Evolutionary conservation across 1,140 invertebrate genomes (phyloP), one percentile per base, ranked within the genome.

Genomic region (Conus ventricosus): DNA sequence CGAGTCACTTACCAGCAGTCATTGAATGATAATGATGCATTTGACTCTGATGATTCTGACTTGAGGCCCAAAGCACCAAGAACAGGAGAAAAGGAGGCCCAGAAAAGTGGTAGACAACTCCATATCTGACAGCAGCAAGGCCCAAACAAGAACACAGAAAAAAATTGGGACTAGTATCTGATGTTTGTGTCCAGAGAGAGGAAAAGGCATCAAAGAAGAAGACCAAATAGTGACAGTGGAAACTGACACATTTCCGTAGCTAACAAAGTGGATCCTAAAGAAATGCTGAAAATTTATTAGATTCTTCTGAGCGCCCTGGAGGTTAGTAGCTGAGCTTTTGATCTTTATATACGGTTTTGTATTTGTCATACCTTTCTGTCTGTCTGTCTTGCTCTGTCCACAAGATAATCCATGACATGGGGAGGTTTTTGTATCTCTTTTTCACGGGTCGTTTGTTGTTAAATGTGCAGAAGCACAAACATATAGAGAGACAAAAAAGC

Each of bases 1-100:
- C 85, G 5, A 54, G 71, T 78, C 23, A 87, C 71, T 27, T 87
- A 53, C 85, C 67, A 13, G 85, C 63, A 6, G 85, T 57, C 51
- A 39, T 87, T 87, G 71, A 87, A 87, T 27, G 75, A 78, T 20
- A 76, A 76, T 11, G 85, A 87, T 20, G 20, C 51, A 0, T 78
- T 87, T 54, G 85, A 75, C 51, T 87, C 85, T 10, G 85, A 87
- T 20, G 85, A 87, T 27, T 67, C 71, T 15, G 71, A 75, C 17
- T 39, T 80, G 1, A n/a, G 55, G 10, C 53, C 57, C n/a, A 87
- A 87, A 80, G n/a, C 54, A 11, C 25, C 85, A 4, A 27, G 71
- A 13, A 51, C 17, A 78, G 54, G 54, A 87, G 85, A n/a, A 87
- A 87, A 57, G 85, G 85, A 13, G 75, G n/a, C 85, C 85, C 4